These are phyloP conservation scores for Stegodyphus mimosarum DNA, from an alignment of 1,140 invertebrate species.

Conservation along the genomic window DNA sequence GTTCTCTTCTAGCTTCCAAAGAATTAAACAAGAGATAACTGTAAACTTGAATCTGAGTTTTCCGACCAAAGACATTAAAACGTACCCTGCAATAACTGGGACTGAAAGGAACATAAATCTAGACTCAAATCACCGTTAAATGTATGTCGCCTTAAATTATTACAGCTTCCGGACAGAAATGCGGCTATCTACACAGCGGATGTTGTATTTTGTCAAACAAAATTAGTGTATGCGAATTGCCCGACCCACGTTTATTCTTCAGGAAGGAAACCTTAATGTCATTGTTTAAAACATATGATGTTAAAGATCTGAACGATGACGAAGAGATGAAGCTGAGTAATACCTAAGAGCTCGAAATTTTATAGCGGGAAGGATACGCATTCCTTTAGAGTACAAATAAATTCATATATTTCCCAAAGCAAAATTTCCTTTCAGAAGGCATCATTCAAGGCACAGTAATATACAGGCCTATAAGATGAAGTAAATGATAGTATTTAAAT, in stretches of 20 bases:
- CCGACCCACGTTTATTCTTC: constrained; percentile 1
- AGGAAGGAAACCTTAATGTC: constrained; percentile 36
- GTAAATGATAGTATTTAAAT: too few species aligned
- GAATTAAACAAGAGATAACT: not conserved
- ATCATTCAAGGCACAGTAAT: too few species aligned
- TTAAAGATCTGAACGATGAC: not conserved
- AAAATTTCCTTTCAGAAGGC: too few species aligned
- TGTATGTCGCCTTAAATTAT: constrained; percentile 31
- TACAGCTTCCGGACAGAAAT: constrained; percentile 44
- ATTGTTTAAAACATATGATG: constrained; percentile 21
- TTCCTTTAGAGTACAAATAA: too few species aligned
- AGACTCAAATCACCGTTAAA: constrained; percentile 53
- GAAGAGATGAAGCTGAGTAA: too few species aligned
- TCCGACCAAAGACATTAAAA: constrained; percentile 9
- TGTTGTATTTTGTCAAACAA: constrained; percentile 52
- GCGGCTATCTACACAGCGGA: not conserved
- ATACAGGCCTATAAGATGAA: too few species aligned
- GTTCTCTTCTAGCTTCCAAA: too few species aligned
- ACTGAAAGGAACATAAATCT: constrained; percentile 32
- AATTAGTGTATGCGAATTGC: constrained; percentile 41
- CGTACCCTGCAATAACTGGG: constrained; percentile 13
- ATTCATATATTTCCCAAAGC: too few species aligned
- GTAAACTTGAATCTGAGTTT: constrained; percentile 25
- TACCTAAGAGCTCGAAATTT: too few species aligned
- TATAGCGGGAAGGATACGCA: too few species aligned